These are phyloP conservation scores for Papio anubis DNA, from an alignment of 2,113 vertebrate genomes.

Conservation along the genomic window DNA sequence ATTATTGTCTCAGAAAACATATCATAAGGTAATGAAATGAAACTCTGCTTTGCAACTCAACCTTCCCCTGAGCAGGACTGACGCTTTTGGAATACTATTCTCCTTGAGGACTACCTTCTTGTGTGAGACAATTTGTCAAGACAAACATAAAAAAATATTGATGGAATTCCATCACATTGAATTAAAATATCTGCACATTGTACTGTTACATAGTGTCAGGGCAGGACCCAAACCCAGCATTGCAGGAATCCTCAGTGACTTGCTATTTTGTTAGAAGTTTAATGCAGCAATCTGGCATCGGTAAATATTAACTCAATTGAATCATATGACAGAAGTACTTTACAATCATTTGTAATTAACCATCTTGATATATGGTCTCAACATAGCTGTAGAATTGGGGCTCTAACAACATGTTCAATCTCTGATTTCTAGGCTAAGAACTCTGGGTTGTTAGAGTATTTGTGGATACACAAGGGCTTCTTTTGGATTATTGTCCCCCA, in stretches of 20 bases:
- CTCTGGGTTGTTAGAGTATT: background rate
- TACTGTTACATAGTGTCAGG: background rate
- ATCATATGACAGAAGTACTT: constrained; percentile 32
- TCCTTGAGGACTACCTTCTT: constrained; percentile 29
- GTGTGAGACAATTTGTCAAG: constrained; percentile 33
- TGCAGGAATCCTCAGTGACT: background rate
- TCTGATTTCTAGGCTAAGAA: background rate
- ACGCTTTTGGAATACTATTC: background rate
- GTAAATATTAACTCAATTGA: constrained; percentile 55
- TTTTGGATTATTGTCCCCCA: background rate
- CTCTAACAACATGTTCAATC: background rate
- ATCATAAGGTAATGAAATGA: background rate
- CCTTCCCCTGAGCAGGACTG: background rate
- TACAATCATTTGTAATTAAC: background rate
- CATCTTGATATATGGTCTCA: constrained; percentile 9
- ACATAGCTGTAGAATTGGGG: background rate
- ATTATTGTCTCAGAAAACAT: background rate
- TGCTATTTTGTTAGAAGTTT: background rate
- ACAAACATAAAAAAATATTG: constrained; percentile 56
- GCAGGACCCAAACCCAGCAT: background rate
- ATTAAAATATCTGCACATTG: background rate
- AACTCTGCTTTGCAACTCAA: background rate
- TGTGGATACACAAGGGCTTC: background rate
- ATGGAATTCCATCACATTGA: constrained; percentile 27
- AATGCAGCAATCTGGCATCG: constrained; percentile 8